Percentiles rank a stretch among this genome's conserved stretches.
phyloP scores from a whole-genome alignment of 2,888 invertebrate genomes.

The Caenorhabditis sp. region DNA sequence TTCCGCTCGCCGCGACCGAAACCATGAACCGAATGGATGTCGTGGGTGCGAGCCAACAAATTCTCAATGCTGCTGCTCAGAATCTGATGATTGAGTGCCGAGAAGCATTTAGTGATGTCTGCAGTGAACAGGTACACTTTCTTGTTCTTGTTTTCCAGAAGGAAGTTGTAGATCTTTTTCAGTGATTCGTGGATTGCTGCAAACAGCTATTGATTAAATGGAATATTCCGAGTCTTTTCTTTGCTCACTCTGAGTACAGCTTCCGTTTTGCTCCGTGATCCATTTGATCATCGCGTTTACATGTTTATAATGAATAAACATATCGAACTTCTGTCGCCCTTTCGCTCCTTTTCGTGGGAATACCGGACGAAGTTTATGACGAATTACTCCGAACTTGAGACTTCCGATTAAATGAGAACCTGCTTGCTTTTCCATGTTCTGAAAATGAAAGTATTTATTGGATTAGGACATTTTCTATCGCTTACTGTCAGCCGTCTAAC shows the following conservation, averaged over 20 bases:
- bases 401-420: background rate
- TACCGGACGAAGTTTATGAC: background rate
- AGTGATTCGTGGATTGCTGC: slow-evolving; percentile 14
- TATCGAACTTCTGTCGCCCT: too few species aligned
- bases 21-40: slow-evolving; percentile 1
- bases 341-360: too few species aligned
- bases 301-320: background rate
- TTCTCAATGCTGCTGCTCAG: too few species aligned
- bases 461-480: too few species aligned
- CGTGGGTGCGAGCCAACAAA: background rate
- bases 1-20: slow-evolving; percentile 2
- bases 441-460: background rate
- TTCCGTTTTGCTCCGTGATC: slow-evolving; percentile 3
- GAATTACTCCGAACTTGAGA: background rate
- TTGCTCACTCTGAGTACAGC: background rate
- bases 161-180: background rate
- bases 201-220: too few species aligned
- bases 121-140: slow-evolving; percentile 6
- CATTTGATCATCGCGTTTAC: slow-evolving; percentile 16
- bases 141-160: background rate
- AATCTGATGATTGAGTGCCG: background rate
- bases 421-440: background rate
- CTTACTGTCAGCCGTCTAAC: background rate
- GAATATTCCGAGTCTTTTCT: background rate
- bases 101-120: slow-evolving; percentile 29